phyloP scores from a whole-genome alignment of 2,888 invertebrate genomes.

The Zaprionus lineosus region DNA sequence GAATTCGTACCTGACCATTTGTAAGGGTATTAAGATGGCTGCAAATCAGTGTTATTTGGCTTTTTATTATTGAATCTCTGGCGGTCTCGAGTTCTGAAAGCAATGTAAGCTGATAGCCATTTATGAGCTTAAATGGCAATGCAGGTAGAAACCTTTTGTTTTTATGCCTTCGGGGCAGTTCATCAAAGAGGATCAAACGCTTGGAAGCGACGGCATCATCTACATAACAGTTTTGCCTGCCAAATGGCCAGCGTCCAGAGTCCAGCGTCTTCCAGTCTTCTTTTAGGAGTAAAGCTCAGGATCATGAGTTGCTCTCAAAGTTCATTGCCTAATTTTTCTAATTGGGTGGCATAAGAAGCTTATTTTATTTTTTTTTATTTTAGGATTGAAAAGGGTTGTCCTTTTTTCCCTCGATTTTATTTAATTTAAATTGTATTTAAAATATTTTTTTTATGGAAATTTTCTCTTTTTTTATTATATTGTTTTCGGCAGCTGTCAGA shows the following conservation, averaged over 20 bases:
- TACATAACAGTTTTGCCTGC: slow-evolving; percentile 44
- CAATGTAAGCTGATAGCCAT: slow-evolving; percentile 70
- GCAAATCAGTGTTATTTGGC: not conserved
- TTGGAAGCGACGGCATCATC: slow-evolving; percentile 44
- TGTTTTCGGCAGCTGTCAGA: slow-evolving; percentile 12
- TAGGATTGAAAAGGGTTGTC: too few species aligned
- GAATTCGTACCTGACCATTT: too few species aligned
- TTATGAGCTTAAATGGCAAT: slow-evolving; percentile 73
- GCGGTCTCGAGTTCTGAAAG: slow-evolving; percentile 49
- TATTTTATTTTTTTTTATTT: not conserved
- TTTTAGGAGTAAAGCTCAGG: slow-evolving; percentile 1
- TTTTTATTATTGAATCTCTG: slow-evolving; percentile 45
- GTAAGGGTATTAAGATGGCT: slow-evolving; percentile 20
- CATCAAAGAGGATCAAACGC: slow-evolving; percentile 65
- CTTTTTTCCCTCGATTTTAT: too few species aligned
- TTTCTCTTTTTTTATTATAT: too few species aligned
- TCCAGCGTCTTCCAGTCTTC: slow-evolving; percentile 25
- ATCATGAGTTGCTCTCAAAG: slow-evolving; percentile 4
- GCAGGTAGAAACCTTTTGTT: slow-evolving; percentile 57
- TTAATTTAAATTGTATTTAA: too few species aligned
- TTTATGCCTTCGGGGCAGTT: slow-evolving; percentile 44
- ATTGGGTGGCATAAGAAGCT: slow-evolving; percentile 44
- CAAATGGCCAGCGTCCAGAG: slow-evolving; percentile 20
- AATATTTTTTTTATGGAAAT: too few species aligned
- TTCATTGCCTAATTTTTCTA: slow-evolving; percentile 28